Evolutionary conservation across 2,113 vertebrate species (phyloP), one percentile per base, ranked within the genome.

Genomic region (Scomber scombrus): DNA sequence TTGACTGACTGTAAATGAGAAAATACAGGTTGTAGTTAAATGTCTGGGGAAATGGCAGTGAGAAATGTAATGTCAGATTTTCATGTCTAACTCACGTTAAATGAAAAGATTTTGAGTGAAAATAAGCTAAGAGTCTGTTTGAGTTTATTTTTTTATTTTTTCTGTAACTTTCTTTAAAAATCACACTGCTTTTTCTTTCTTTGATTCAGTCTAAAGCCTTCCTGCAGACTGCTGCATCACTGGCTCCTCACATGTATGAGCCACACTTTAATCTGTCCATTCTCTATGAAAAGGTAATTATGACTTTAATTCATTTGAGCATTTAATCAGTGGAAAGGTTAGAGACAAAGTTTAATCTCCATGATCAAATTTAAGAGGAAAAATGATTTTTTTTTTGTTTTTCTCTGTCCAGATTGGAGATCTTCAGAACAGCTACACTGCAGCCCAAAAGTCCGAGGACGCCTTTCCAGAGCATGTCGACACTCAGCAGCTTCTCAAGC

Each of bases 221-320:
- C 54, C 93, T 99, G 52, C 97, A 99, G 74, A 99, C 97, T 0
- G 96, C 98, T 5, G 96, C 97, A 2, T 95, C 96, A 5, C 81
- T 99, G 86, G 95, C 96, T 11, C 97, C 97, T 80, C 97, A 97
- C 81, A 94, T 99, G 97, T 99, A 99, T 50, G 98, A 99, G 63
- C 97, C 97, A 3, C 97, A 99, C 93, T 99, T 96, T 87, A 99
- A 99, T 91, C 95, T 96, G 68, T 96, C 97, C 70, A 88, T 95
- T n/a, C 90, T 99, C 61, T 98, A 96, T 66, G 96, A 99, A 78
- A 97, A 98, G 97, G 98, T 99, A 96, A 86, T 49, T 43, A 60
- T 46, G 3, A 0, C 19, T 70, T 47, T 45, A 12, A 16, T 57
- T 19, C 0, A 47, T 13, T 15, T 40, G 4, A 60, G 46, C 45